Evolutionary conservation across 2,113 vertebrate genomes (phyloP), one percentile per base, ranked within the genome.

Genomic region (Muntiacus muntjak): DNA sequence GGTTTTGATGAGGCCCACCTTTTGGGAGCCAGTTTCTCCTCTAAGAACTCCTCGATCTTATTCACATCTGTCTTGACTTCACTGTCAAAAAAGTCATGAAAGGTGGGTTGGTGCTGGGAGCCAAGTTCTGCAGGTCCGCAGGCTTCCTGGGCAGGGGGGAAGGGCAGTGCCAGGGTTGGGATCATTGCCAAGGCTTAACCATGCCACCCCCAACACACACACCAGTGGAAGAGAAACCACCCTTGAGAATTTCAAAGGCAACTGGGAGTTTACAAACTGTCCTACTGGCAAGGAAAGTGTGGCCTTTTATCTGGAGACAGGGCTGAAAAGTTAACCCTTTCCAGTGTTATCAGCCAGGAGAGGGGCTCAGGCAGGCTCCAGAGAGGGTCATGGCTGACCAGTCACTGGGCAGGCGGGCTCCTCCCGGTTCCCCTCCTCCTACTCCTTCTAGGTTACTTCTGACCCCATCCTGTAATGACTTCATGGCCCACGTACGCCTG

Each of bases 11-110:
- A 60, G 50, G 71, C 86, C 52, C 99, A 99, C 99, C 99, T 98
- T 0, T 99, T 99, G 0, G 99, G 99, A 0, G 98, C 98, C 47
- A 99, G 94, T 64, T 99, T 99, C 82, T 99, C 99, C 98, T 99
- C 99, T 94, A 99, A 93, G 98, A 99, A 99, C 90, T 99, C 99
- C 97, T 99, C 99, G 0, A 99, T 99, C 98, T 99, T 99, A 96
- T 99, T 99, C 89, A 99, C 99, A 0, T 99, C 99, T 0, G 99
- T 99, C 99, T 99, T 99, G 88, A 99, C 99, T 93, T 99, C 99
- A 0, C 99, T 99, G 0, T 99, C 99, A 86, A 99, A 86, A 99
- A 99, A 5, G 99, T 99, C 98, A 99, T 99, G 95, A 99, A 99
- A 0, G 99, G 99, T 7, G 99, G 99, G 84, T 99, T 99, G 7